Evolutionary conservation across 2,113 vertebrate genomes (phyloP).

Genomic region (Eulemur macaco): DNA sequence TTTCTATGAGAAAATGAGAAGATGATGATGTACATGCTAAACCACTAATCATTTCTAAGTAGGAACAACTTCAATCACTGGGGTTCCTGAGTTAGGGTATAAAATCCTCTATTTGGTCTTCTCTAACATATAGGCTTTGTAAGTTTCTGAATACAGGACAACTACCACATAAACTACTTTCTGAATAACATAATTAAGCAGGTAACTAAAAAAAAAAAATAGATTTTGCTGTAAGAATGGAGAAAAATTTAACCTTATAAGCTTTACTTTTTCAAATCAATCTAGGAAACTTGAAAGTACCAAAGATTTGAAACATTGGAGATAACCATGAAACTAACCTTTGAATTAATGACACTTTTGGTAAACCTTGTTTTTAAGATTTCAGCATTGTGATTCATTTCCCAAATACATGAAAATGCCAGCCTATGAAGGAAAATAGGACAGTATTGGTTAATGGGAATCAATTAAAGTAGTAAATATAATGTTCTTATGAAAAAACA

Average conservation of each 20-base stretch:
- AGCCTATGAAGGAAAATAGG: constrained; percentile 82
- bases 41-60: not conserved
- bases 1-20: not conserved
- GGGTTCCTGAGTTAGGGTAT: not conserved
- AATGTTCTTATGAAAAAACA: not conserved
- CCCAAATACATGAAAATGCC: constrained; percentile 99
- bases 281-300: constrained; percentile 16
- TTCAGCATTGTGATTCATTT: constrained; percentile 93
- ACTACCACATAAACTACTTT: not conserved
- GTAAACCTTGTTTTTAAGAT: constrained; percentile 94
- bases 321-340: constrained; percentile 85
- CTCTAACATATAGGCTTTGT: not conserved
- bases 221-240: not conserved
- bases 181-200: not conserved
- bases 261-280: constrained; percentile 1
- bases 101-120: not conserved
- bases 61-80: not conserved
- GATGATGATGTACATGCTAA: not conserved
- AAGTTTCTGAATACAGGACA: not conserved
- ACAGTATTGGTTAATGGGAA: not conserved
- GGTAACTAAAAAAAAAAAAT: not conserved
- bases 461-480: not conserved
- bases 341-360: constrained; percentile 97
- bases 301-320: constrained; percentile 29
- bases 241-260: not conserved